These are phyloP conservation scores for Hoplostethus mediterraneus DNA, from an alignment of 2,797 vertebrate species.

Conservation along the genomic window DNA sequence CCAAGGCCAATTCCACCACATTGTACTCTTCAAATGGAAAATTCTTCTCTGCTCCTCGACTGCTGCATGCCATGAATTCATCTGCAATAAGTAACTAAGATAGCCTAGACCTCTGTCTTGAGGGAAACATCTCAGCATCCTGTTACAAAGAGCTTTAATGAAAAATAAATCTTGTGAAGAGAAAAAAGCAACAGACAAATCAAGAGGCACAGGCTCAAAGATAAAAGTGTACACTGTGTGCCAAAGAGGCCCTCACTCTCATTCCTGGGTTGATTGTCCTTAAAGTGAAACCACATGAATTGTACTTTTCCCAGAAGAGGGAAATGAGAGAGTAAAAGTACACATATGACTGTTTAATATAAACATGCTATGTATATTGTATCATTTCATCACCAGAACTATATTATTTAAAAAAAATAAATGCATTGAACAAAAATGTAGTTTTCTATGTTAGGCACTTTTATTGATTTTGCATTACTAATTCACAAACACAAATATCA, in stretches of 20 bases:
- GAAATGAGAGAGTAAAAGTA: conserved; percentile 35
- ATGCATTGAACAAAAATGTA: conserved; percentile 26
- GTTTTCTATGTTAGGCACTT: conserved; percentile 86
- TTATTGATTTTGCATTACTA: conserved; percentile 84
- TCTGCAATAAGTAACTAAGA: conserved; percentile 42
- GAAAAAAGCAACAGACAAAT: conserved; percentile 71
- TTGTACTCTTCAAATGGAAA: conserved; percentile 34
- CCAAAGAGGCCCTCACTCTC: conserved; percentile 73
- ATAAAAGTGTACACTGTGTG: conserved; percentile 67
- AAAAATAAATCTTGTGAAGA: conserved; percentile 76
- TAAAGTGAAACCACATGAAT: conserved; percentile 85
- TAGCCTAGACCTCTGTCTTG: conserved; percentile 44
- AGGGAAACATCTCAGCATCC: conserved; percentile 35
- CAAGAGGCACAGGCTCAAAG: conserved; percentile 61
- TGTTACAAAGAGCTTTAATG: conserved; percentile 69
- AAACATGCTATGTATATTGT: neutral
- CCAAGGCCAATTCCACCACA: conserved; percentile 16
- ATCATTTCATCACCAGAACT: neutral
- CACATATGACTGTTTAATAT: conserved; percentile 8
- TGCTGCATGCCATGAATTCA: conserved; percentile 32
- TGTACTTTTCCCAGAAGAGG: conserved; percentile 51
- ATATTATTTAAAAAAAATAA: conserved; percentile 27
- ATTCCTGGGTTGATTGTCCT: conserved; percentile 82
- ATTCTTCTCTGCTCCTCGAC: conserved; percentile 7
- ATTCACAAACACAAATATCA: conserved; percentile 78